Evolutionary conservation across 1,140 invertebrate species (phyloP), one percentile per base, ranked within the genome.

Genomic region (Ceratosolen solmsi): DNA sequence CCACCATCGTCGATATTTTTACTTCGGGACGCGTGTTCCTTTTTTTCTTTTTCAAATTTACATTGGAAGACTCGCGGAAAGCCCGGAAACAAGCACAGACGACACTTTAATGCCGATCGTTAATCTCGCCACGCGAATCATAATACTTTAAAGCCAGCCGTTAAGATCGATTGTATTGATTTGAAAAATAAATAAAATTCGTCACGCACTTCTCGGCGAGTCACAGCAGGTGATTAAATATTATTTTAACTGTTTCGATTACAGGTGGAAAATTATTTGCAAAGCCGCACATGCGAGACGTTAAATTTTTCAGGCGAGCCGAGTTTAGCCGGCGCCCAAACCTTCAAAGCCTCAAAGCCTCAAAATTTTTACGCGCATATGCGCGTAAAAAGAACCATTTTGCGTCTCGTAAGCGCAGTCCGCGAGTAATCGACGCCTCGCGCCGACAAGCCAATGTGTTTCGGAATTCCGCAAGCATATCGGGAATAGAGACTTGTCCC

Each of bases 171-270:
- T 46, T 36, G 60, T 20, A 20, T 63, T 63, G 60, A 25, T 72
- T 70, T 79, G 20, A 56, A 51, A 79, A 71, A 7, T 72, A 72
- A 79, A 58, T 56, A 72, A 22, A 51, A 72, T 46, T 41, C 17
- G 38, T 33, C 11, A n/a, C 68, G 54, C 68, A 80, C 54, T 8
- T 70, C 49, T 58, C 36, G 36, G 33, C 27, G 17, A 78, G 46
- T 46, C n/a, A 63, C 27, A 36, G 63, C 33, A n/a, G 33, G 63
- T n/a, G 58, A 72, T 72, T 60, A 46, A 41, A 60, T 60, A 72
- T 60, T 72, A 30, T 58, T 72, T 58, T 46, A 38, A 49, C 41
- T 41, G 36, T 33, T 51, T 9, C 20, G n/a, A 54, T 65, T 51
- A 71, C 13, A 4, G 33, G 3, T 71, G 25, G 25, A 41, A 71